Evolutionary conservation across 2,113 vertebrate species (phyloP).

Genomic region (Rhinoderma darwinii): DNA sequence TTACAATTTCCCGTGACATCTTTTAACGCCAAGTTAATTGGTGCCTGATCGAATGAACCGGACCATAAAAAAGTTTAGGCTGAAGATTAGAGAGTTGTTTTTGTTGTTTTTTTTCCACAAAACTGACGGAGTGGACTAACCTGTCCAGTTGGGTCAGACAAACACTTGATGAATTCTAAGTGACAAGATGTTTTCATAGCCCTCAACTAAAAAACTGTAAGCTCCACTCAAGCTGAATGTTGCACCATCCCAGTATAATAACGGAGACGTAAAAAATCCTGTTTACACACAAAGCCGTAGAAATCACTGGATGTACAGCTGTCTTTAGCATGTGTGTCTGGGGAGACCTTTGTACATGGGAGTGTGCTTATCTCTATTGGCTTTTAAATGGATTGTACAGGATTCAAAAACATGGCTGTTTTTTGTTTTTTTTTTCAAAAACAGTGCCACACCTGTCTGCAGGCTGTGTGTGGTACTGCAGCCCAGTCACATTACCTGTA

Average conservation of each 20-base stretch:
- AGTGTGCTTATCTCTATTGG: background rate
- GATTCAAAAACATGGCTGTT: too few species aligned
- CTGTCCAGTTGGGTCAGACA: constrained; percentile 37
- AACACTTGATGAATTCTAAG: background rate
- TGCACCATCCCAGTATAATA: background rate
- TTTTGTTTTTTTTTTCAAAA: too few species aligned
- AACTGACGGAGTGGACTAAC: constrained; percentile 38
- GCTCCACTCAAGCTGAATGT: background rate
- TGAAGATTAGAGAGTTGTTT: constrained; percentile 41
- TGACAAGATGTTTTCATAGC: constrained; percentile 23
- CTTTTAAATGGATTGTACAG: too few species aligned
- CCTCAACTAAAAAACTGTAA: background rate
- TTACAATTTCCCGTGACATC: constrained; percentile 59
- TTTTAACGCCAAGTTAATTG: constrained; percentile 56
- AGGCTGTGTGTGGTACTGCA: too few species aligned
- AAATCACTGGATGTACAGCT: background rate
- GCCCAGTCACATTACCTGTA: too few species aligned
- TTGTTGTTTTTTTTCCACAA: constrained; percentile 17
- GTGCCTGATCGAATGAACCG: constrained; percentile 45
- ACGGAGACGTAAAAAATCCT: background rate
- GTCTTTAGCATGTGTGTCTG: background rate
- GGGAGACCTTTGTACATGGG: constrained; percentile 24
- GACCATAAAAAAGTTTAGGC: constrained; percentile 49
- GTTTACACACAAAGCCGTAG: background rate
- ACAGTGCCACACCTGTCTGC: too few species aligned